Conservation (phyloP, 2,113 vertebrate genomes). For the Megaleporinus macrocephalus region DNA sequence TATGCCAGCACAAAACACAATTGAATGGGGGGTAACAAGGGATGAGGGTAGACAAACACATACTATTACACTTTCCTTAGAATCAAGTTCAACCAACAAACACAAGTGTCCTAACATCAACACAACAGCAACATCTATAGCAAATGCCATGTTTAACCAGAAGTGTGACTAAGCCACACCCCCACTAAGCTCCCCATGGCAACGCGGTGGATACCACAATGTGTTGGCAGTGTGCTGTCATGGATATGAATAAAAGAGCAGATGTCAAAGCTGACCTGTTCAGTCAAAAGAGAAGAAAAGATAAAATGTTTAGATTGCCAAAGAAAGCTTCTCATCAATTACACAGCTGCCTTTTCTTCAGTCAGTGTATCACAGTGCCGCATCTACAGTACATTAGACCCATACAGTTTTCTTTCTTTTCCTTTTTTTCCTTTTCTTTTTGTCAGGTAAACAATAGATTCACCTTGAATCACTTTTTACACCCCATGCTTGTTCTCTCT, state of each 20-base stretch:
- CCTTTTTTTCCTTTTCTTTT: not conserved
- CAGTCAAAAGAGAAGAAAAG: not conserved
- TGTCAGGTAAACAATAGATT: not conserved
- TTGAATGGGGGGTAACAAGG: too few relatives aligned
- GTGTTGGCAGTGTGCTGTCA: not conserved
- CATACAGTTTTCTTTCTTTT: not conserved
- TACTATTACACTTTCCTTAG: too few relatives aligned
- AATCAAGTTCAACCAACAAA: too few relatives aligned
- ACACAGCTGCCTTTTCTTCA: not conserved
- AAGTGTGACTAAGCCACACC: too few relatives aligned
- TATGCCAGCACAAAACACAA: too few relatives aligned
- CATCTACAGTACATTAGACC: not conserved
- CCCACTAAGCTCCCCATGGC: too few relatives aligned
- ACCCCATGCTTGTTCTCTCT: not conserved
- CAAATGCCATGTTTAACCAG: too few relatives aligned
- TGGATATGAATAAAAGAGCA: not conserved
- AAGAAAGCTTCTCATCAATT: not conserved
- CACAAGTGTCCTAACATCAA: too few relatives aligned
- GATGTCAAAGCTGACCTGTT: not conserved
- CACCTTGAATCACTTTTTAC: slow-evolving; percentile 13
- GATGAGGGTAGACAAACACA: too few relatives aligned
- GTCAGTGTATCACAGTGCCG: not conserved
- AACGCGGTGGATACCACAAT: too few relatives aligned
- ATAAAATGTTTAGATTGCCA: not conserved
- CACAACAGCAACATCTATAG: too few relatives aligned